phyloP scores from a whole-genome alignment of 2,888 invertebrate species.

The Luffia ferchaultella region DNA sequence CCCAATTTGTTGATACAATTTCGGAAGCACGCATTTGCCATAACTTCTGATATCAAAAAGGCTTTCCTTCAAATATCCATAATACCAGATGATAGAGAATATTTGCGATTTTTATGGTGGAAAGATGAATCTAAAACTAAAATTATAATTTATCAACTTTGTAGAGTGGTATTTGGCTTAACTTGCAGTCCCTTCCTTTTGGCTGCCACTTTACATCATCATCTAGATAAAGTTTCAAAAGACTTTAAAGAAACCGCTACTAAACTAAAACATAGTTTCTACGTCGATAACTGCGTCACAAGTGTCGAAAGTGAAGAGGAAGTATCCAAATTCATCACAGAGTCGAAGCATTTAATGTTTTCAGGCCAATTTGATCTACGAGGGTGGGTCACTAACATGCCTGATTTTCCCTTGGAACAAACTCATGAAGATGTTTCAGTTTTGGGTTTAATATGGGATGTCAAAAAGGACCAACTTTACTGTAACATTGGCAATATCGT shows the following conservation, averaged over 20 bases:
- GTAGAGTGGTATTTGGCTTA: conserved; percentile 9
- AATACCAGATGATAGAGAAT: conserved; percentile 18
- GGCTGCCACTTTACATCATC: conserved; percentile 6
- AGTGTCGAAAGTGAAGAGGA: conserved; percentile 9
- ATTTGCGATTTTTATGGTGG: conserved; percentile 21
- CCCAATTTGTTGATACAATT: conserved; percentile 14
- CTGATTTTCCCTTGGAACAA: too few species aligned
- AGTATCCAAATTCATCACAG: conserved; percentile 8
- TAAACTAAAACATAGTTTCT: conserved; percentile 10
- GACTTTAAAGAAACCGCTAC: conserved; percentile 2
- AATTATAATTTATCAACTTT: conserved; percentile 2
- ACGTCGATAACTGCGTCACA: conserved; percentile 13
- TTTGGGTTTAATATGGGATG: conserved; percentile 11
- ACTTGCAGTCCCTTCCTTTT: conserved; percentile 8
- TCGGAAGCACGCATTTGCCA: conserved; percentile 14
- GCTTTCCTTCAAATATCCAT: conserved; percentile 23
- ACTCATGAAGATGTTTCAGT: too few species aligned
- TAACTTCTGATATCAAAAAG: conserved; percentile 20
- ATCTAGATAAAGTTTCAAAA: conserved; percentile 3
- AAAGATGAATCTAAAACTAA: neutral
- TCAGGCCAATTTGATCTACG: conserved; percentile 11
- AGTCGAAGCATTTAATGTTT: conserved; percentile 10
- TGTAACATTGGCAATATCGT: conserved; percentile 1
- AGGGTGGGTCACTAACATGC: conserved; percentile 11
- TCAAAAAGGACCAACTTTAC: conserved; percentile 3